These are phyloP conservation scores for Trachythela sp. DNA, from an alignment of 64 coral and sea anemone genomes.

Conservation along the genomic window DNA sequence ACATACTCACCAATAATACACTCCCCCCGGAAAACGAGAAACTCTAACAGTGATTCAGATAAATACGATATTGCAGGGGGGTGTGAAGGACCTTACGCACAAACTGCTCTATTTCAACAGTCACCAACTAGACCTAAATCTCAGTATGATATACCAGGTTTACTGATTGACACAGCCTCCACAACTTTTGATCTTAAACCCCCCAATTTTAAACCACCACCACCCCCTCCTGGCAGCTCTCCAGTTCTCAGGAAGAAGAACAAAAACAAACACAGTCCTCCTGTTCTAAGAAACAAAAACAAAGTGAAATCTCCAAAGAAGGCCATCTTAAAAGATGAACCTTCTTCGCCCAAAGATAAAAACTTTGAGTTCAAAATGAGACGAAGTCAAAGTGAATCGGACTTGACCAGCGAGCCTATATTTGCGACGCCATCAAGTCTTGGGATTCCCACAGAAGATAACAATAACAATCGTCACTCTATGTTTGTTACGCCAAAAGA, in stretches of 20 bases:
- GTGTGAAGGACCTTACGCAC: background rate
- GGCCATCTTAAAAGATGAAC: background rate
- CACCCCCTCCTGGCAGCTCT: background rate
- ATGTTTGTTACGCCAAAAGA: background rate
- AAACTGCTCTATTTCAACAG: background rate
- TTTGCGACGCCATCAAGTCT: background rate
- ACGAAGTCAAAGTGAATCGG: background rate
- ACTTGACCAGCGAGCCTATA: background rate
- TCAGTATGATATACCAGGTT: background rate
- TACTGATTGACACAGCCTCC: background rate
- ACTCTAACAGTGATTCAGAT: background rate
- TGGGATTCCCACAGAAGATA: background rate
- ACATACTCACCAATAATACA: background rate
- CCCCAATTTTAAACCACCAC: background rate
- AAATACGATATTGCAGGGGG: background rate
- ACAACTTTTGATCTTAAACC: background rate
- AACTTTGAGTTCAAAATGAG: background rate
- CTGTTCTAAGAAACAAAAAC: background rate
- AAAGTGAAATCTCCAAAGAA: background rate
- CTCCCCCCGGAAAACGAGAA: background rate
- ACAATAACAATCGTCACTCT: background rate
- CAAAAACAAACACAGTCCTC: background rate
- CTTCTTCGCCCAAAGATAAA: background rate
- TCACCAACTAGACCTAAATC: background rate
- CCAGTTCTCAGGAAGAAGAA: background rate